Evolutionary conservation across 2,113 vertebrate genomes (phyloP), one percentile per base, ranked within the genome.

Genomic region (Capricornis sumatraensis): DNA sequence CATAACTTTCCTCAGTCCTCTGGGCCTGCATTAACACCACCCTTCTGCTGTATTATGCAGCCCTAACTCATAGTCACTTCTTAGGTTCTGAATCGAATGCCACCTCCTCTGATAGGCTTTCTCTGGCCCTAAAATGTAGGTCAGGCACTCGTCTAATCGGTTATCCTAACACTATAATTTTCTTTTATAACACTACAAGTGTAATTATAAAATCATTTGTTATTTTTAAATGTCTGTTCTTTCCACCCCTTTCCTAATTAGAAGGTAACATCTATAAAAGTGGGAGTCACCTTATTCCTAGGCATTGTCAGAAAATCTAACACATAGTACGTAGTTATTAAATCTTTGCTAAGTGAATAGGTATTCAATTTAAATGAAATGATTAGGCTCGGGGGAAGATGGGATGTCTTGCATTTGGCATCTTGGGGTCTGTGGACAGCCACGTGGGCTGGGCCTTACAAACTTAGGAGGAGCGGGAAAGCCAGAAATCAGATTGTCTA

Each of bases 351-450:
- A 6, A 10, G 40, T 64, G 27, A 91, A 91, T 43, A 81, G 40
- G 27, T 57, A 55, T 81, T 76, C 15, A 53, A 47, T 82, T 86
- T 89, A 81, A 76, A 14, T 93, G 40, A 8, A 86, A 86, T 74
- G 74, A 40, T 36, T 62, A 67, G 10, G 14, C 19, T 40, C 0
- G 0, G 10, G n/a, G 19, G 2, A 40, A 71, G 10, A 71, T 40
- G 19, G n/a, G 23, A 71, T 71, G 12, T 40, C 5, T 71, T 71
- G 10, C 19, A 71, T 71, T 71, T 71, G 67, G n/a, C 19, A 71
- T 23, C n/a, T 71, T 40, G n/a, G 67, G 40, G 67, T 40, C 67
- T 40, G 19, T 0, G 5, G 19, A 71, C 67, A 71, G 67, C n/a
- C 67, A 40, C 5, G n/a, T 12, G 5, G n/a, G 19, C n/a, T 40